Conservation (phyloP, 30 jellyfish, hydroid and myxozoan species). For the Phacellophora camtschatica region DNA sequence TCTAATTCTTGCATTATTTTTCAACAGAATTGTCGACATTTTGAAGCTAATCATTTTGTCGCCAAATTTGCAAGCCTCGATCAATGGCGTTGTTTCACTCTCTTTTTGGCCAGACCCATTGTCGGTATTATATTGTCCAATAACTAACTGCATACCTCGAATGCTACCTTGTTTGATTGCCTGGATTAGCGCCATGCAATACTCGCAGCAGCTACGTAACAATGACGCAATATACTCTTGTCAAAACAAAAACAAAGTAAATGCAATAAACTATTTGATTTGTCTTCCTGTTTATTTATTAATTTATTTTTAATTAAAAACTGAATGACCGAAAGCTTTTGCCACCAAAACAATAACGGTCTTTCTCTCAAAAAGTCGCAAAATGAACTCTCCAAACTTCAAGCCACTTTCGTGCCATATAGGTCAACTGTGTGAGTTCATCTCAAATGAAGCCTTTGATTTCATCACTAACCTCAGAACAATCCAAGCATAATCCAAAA, state of each 20-base stretch:
- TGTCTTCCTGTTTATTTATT: too few relatives aligned
- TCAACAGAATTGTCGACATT: conserved; percentile 5
- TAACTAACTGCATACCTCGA: conserved; percentile 10
- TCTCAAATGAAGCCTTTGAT: too few relatives aligned
- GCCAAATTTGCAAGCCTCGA: conserved; percentile 55
- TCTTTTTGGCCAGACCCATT: background rate
- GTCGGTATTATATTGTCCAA: background rate
- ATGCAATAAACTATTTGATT: background rate
- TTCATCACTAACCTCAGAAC: too few relatives aligned
- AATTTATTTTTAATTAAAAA: too few relatives aligned
- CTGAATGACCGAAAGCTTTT: too few relatives aligned
- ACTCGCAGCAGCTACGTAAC: too few relatives aligned
- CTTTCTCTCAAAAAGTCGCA: too few relatives aligned
- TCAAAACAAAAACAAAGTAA: background rate
- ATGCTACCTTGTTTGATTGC: conserved; percentile 41
- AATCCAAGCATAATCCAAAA: too few relatives aligned
- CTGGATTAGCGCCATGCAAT: conserved; percentile 30
- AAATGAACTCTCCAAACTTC: too few relatives aligned
- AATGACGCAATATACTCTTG: background rate
- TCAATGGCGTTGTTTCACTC: conserved; percentile 47
- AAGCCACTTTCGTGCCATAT: too few relatives aligned
- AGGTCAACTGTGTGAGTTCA: too few relatives aligned
- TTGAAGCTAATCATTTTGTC: conserved; percentile 18
- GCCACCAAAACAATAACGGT: too few relatives aligned
- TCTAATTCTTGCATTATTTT: background rate